A percentile compares a stretch with the other conserved stretches of the same genome.
These are phyloP conservation scores for Pelagia noctiluca DNA, from an alignment of 30 jellyfish, hydroid and myxozoan species.

Conservation along the genomic window DNA sequence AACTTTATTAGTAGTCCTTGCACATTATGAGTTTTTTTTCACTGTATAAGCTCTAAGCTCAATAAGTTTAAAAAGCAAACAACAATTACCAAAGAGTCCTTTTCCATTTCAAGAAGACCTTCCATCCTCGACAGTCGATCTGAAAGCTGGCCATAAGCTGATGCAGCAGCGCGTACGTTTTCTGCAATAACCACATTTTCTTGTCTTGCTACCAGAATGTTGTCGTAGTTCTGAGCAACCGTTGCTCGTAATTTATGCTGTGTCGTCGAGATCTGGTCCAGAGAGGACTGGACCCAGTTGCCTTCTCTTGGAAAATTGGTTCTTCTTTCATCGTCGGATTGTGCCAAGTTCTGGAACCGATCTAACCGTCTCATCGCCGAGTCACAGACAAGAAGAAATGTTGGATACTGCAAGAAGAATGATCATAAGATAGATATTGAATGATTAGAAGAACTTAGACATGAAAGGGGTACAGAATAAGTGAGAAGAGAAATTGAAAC, in stretches of 20 bases:
- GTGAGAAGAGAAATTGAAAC: too few relatives aligned
- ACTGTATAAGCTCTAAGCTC: not conserved
- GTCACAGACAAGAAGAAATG: not conserved
- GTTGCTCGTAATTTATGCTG: constrained; percentile 48
- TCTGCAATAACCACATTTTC: constrained; percentile 66
- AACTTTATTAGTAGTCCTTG: too few relatives aligned
- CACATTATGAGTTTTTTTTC: too few relatives aligned
- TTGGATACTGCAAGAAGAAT: not conserved
- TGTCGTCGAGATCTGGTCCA: constrained; percentile 54
- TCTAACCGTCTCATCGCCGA: constrained; percentile 54
- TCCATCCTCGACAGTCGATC: constrained; percentile 53
- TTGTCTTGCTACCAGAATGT: constrained; percentile 36
- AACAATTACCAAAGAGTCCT: constrained; percentile 32
- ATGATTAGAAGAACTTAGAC: too few relatives aligned
- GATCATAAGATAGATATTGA: too few relatives aligned
- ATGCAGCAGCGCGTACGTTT: constrained; percentile 54
- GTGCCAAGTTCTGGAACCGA: constrained; percentile 20
- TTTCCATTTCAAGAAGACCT: constrained; percentile 48
- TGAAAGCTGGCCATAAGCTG: constrained; percentile 45
- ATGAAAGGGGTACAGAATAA: too few relatives aligned
- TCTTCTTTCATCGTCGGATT: constrained; percentile 47
- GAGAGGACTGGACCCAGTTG: constrained; percentile 39
- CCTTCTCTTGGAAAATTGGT: constrained; percentile 44
- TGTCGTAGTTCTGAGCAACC: constrained; percentile 58
- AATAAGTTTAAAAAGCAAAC: not conserved